Conservation (phyloP, 2,888 invertebrate genomes). For the Timema podura region DNA sequence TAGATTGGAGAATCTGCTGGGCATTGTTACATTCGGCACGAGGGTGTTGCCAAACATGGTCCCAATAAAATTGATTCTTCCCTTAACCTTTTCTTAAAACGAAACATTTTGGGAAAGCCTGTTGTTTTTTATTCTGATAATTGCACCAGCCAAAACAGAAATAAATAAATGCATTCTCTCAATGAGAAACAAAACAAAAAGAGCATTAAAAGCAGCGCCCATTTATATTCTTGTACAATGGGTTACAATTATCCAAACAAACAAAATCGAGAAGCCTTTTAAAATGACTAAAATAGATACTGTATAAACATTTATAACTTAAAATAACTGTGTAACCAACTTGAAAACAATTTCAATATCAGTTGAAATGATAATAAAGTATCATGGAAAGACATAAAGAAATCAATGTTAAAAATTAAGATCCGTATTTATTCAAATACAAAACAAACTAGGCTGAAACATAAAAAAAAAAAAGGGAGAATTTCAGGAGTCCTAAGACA, state of each 20-base stretch:
- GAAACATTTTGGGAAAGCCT: constrained; percentile 15
- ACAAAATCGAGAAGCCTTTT: neutral
- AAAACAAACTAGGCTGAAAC: neutral
- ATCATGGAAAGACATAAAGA: neutral
- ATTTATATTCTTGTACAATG: constrained; percentile 17
- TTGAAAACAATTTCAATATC: neutral
- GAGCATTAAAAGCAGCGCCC: neutral
- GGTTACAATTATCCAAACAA: neutral
- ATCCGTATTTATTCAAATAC: neutral
- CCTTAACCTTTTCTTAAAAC: constrained; percentile 8
- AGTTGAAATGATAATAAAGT: neutral
- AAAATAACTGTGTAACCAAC: neutral
- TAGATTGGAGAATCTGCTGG: constrained; percentile 6
- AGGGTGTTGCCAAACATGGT: constrained; percentile 14
- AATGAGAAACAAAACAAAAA: neutral
- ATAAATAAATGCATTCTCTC: neutral
- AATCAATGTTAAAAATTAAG: neutral
- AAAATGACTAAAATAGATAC: neutral
- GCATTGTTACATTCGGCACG: constrained; percentile 15
- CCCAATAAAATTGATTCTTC: constrained; percentile 14
- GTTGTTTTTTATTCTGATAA: neutral
- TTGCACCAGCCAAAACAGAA: neutral
- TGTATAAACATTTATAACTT: neutral
- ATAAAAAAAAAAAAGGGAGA: no score
- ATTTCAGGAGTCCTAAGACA: no score